Conservation (phyloP, 2,113 vertebrate genomes). For the Coryphaenoides rupestris region DNA sequence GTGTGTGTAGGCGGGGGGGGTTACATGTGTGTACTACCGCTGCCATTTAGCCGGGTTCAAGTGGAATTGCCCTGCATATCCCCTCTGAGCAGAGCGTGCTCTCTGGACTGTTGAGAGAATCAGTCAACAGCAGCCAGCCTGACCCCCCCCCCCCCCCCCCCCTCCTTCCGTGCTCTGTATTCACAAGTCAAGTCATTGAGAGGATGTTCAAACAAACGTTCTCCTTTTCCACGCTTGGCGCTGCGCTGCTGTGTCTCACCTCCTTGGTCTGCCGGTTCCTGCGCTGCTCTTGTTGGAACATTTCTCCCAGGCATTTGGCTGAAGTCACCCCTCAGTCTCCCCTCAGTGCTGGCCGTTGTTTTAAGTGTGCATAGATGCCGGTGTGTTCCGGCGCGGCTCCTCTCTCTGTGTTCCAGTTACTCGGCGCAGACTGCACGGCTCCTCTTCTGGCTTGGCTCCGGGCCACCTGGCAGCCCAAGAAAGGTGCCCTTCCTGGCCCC, state of each 20-base stretch:
- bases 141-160: no score
- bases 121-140: constrained; percentile 2
- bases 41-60: constrained; percentile 1
- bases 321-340: constrained; percentile 24
- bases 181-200: not conserved
- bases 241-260: constrained; percentile 16
- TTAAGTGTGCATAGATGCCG: constrained; percentile 4
- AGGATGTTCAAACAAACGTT: not conserved
- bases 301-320: constrained; percentile 22
- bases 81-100: not conserved
- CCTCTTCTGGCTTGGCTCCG: constrained; percentile 68
- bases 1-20: no score
- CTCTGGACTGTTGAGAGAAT: constrained; percentile 5
- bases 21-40: not conserved
- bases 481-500: constrained; percentile 78
- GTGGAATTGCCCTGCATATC: not conserved
- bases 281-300: not conserved
- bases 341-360: not conserved
- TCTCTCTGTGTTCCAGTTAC: constrained; percentile 75
- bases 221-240: not conserved
- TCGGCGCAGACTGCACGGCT: constrained; percentile 77
- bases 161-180: no score
- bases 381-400: constrained; percentile 49
- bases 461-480: constrained; percentile 78
- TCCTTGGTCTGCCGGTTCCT: constrained; percentile 2